A percentile compares a stretch with the other conserved stretches of the same genome.
phyloP scores from a whole-genome alignment of 2,797 vertebrate species.

The Epinephelus coioides region DNA sequence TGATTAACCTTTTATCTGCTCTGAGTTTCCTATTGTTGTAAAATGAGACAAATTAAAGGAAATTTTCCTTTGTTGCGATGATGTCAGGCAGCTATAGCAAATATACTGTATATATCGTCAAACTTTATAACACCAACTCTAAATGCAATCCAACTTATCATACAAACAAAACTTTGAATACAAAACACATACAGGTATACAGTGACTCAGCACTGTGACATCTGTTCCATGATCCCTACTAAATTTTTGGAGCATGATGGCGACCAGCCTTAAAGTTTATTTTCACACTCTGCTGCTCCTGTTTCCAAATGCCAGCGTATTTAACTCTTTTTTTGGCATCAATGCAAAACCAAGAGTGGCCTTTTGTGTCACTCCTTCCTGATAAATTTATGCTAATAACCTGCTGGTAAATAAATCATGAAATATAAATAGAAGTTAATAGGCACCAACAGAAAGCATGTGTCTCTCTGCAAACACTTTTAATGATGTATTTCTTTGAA shows the following conservation, averaged over 20 bases:
- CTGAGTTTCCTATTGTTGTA: conserved; percentile 25
- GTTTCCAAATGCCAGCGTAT: neutral
- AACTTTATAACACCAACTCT: neutral
- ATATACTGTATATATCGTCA: neutral
- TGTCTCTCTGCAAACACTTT: conserved; percentile 70
- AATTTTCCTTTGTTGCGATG: conserved; percentile 5
- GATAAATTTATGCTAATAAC: conserved; percentile 68
- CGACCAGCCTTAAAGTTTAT: conserved; percentile 16
- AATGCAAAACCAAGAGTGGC: conserved; percentile 36
- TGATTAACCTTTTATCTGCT: conserved; percentile 6
- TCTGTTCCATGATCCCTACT: neutral
- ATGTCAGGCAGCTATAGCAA: neutral
- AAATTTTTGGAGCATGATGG: neutral
- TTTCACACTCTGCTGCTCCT: conserved; percentile 16
- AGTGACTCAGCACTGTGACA: neutral
- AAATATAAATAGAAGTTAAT: conserved; percentile 78
- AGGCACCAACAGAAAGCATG: conserved; percentile 67
- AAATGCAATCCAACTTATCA: conserved; percentile 2
- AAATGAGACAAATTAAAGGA: conserved; percentile 13
- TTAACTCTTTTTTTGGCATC: conserved; percentile 5
- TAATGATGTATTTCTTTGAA: conserved; percentile 79
- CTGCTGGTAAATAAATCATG: conserved; percentile 75
- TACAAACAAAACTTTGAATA: neutral
- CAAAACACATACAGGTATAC: neutral
- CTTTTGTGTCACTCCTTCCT: conserved; percentile 56